Conservation (phyloP, 1,140 invertebrate genomes). For the Ceratosolen solmsi region DNA sequence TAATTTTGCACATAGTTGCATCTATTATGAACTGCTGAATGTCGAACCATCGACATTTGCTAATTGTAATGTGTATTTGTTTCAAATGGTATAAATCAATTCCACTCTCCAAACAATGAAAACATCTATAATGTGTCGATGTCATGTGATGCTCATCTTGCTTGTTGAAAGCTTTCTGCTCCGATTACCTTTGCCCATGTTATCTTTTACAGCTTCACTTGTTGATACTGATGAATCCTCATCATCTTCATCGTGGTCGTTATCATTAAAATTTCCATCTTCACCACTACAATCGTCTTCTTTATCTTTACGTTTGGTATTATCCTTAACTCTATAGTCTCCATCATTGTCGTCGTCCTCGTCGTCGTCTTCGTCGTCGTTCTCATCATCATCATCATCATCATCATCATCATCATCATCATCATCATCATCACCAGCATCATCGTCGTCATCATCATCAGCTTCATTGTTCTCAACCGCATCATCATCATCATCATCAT, state of each 20-base stretch:
- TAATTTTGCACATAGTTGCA: neutral
- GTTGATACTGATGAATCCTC: slow-evolving; percentile 62
- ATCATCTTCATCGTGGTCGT: slow-evolving; percentile 62
- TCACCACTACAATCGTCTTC: slow-evolving; percentile 56
- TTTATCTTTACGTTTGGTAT: slow-evolving; percentile 60
- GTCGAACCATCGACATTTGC: neutral
- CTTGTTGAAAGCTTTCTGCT: slow-evolving; percentile 47
- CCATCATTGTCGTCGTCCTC: slow-evolving; percentile 74
- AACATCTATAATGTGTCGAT: slow-evolving; percentile 62
- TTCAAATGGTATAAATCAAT: slow-evolving; percentile 12
- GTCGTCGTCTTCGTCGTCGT: slow-evolving; percentile 70
- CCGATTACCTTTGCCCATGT: slow-evolving; percentile 65
- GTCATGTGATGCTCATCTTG: slow-evolving; percentile 61
- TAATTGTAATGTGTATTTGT: slow-evolving; percentile 4
- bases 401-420: slow-evolving; percentile 69
- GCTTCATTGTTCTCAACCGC: slow-evolving; percentile 69
- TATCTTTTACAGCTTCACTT: slow-evolving; percentile 66
- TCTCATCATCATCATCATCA: slow-evolving; percentile 58
- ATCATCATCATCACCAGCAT: slow-evolving; percentile 66
- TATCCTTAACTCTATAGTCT: slow-evolving; percentile 71
- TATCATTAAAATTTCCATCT: slow-evolving; percentile 55
- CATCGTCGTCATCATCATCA: slow-evolving; percentile 65
- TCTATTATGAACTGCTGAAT: slow-evolving; percentile 10
- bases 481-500: slow-evolving; percentile 63
- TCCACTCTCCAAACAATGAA: slow-evolving; percentile 40